These are phyloP conservation scores for Sialia sialis DNA, from an alignment of 2,113 vertebrate species.

Conservation along the genomic window DNA sequence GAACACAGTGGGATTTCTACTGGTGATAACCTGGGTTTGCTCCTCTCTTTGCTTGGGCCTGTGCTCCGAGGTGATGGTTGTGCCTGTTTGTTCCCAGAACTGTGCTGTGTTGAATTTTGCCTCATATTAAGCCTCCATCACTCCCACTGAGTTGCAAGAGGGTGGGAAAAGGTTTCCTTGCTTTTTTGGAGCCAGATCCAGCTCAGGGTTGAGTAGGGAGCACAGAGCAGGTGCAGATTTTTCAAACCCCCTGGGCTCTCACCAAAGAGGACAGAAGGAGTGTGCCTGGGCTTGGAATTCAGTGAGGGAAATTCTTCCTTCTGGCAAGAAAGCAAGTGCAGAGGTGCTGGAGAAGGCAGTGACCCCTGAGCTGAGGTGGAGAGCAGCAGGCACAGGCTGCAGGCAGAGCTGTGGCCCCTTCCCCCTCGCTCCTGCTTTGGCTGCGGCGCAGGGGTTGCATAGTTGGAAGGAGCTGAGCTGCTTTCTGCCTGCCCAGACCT, in stretches of 20 bases:
- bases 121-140: accelerated
- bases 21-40: not conserved
- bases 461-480: not conserved
- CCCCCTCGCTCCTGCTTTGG: accelerated
- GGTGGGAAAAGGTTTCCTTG: not conserved
- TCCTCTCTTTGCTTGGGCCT: accelerated
- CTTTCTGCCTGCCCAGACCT: conserved; percentile 32
- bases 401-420: not conserved
- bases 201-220: accelerated
- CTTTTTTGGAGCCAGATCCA: not conserved
- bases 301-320: not conserved
- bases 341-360: not conserved
- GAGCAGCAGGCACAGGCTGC: not conserved
- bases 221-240: accelerated
- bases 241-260: not conserved
- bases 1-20: not conserved
- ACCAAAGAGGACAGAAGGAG: accelerated
- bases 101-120: not conserved
- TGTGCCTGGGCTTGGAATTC: not conserved
- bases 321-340: not conserved
- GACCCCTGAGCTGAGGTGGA: not conserved
- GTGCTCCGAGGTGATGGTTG: accelerated
- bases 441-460: accelerated
- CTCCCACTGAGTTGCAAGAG: not conserved
- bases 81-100: accelerated